Evolutionary conservation across 2,113 vertebrate species (phyloP), one percentile per base, ranked within the genome.

Genomic region (Rallus limicola): DNA sequence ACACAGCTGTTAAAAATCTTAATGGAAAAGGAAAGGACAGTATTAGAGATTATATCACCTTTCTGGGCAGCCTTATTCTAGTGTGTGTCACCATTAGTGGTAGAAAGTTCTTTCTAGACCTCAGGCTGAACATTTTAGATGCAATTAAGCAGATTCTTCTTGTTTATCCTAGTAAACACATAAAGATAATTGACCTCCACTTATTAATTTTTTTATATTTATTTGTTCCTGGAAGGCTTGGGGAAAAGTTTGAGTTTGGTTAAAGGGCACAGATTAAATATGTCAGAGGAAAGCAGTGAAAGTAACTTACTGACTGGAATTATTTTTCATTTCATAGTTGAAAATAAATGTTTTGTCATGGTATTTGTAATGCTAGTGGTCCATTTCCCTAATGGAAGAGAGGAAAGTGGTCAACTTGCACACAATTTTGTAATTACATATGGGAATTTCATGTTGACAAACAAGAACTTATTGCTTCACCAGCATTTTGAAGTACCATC

Each of bases 401-500:
- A 86, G 34, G 50, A 17, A 86, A 92, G 88, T 38, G 71, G 91
- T 93, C 63, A 46, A 76, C 71, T 40, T 92, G 82, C 36, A 55
- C 23, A 59, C 59, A 28, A 23, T 94, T 78, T 86, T 59, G 59
- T 93, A 83, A 92, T 96, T 94, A 83, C 71, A 28, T 77, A 70
- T 59, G 91, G 76, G 86, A 95, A 77, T 93, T 86, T 74, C 86
- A 90, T 83, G 91, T 88, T 95, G 92, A 93, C 95, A 93, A 93
- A 95, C 55, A 90, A 86, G 82, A 95, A 94, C 34, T 67, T 96
- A 88, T 78, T 93, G 58, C 82, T 83, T n/a, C 67, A 69, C 70
- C n/a, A 93, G 71, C 40, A 48, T 88, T 94, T 92, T 90, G 67
- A 94, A 96, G 63, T 85, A 44, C 31, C 29, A 63, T 92, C 86